A percentile compares a stretch with the other conserved stretches of the same genome.
Conservation (phyloP, 2,113 vertebrate genomes). For the Elephas maximus region DNA sequence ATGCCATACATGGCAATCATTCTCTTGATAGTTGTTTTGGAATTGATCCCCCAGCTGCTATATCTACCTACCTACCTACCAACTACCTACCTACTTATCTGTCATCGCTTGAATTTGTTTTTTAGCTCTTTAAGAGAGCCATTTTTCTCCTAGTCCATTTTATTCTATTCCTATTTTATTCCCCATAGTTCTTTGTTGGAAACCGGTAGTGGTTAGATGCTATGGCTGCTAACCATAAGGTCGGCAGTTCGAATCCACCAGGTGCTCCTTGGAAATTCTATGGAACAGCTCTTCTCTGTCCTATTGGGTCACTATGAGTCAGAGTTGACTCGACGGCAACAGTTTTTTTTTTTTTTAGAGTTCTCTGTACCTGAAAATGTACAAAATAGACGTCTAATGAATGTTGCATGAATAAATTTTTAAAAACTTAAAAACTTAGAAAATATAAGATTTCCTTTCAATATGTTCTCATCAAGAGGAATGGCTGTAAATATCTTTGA, state of each 20-base stretch:
- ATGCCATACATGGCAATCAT: too few species aligned
- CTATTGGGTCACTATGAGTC: too few species aligned
- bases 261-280: too few species aligned
- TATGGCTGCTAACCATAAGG: too few species aligned
- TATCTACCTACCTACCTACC: too few species aligned
- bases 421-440: not conserved
- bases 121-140: not conserved
- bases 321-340: too few species aligned
- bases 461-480: not conserved
- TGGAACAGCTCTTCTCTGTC: too few species aligned
- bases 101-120: not conserved
- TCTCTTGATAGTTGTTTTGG: not conserved
- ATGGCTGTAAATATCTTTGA: not conserved
- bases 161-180: not conserved
- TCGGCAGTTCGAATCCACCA: too few species aligned
- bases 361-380: not conserved
- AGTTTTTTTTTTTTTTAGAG: too few species aligned
- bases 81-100: too few species aligned
- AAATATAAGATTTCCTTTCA: not conserved
- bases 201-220: too few species aligned
- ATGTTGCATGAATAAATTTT: not conserved
- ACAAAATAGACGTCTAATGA: not conserved
- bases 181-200: not conserved
- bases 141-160: not conserved
- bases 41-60: too few species aligned